Percentiles rank a stretch among this genome's conserved stretches.
phyloP scores from a whole-genome alignment of 2,888 invertebrate genomes.

The Dusona sp. region DNA sequence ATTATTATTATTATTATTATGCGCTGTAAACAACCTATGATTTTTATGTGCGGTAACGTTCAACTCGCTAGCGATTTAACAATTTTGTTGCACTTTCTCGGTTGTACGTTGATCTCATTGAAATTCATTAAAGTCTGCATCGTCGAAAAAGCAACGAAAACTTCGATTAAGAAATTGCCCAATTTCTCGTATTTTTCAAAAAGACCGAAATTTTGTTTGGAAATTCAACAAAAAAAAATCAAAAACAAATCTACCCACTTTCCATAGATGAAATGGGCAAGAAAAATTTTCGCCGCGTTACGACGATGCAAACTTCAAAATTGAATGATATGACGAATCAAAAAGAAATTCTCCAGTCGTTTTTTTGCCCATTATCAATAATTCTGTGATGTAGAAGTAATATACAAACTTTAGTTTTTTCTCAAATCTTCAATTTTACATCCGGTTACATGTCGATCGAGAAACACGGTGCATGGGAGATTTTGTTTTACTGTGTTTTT shows the following conservation, averaged over 20 bases:
- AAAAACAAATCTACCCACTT: background rate
- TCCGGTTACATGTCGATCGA: constrained; percentile 30
- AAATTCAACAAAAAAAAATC: background rate
- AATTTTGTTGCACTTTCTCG: constrained; percentile 43
- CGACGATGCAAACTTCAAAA: background rate
- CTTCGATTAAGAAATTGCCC: background rate
- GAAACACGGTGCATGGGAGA: constrained; percentile 18
- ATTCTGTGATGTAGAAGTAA: constrained; percentile 49
- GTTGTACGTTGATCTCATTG: constrained; percentile 38
- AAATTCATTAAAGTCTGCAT: background rate
- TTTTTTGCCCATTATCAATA: background rate
- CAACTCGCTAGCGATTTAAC: constrained; percentile 37
- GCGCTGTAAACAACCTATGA: constrained; percentile 57
- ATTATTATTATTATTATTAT: constrained; percentile 54
- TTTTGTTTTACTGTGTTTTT: constrained; percentile 17
- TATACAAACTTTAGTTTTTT: background rate
- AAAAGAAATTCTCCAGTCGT: constrained; percentile 6
- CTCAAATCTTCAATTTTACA: background rate
- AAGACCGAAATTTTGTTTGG: background rate
- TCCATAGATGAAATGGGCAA: background rate
- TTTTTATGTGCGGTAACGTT: constrained; percentile 58
- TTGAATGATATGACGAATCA: constrained; percentile 8
- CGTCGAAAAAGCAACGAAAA: background rate
- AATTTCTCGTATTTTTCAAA: background rate
- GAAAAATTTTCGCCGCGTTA: background rate